Conservation (phyloP, 2,888 invertebrate species). For the Melieria omissa region DNA sequence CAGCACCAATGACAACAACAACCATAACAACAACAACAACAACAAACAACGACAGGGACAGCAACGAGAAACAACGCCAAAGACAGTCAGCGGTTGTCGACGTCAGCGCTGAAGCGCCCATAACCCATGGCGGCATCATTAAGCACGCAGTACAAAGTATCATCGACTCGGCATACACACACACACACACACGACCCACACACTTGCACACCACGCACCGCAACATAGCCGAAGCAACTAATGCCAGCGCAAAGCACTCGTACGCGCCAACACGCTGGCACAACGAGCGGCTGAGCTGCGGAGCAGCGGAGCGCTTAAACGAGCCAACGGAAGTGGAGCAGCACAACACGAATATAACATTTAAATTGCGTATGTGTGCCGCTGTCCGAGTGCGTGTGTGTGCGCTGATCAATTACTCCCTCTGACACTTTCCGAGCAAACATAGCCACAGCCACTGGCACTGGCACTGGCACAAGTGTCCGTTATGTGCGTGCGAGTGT, state of each 20-base stretch:
- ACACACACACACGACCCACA: neutral
- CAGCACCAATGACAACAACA: neutral
- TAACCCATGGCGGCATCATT: constrained; percentile 50
- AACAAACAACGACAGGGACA: neutral
- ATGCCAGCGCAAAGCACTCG: neutral
- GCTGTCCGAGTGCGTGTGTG: neutral
- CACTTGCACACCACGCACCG: neutral
- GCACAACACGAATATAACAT: no score
- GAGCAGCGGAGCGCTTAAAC: no score
- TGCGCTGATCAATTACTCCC: constrained; percentile 15
- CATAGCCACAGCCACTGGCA: constrained; percentile 28
- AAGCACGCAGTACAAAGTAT: constrained; percentile 57
- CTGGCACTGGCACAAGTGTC: constrained; percentile 28
- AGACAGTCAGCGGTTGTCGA: neutral
- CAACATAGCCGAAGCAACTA: neutral
- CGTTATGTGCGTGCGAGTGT: constrained; percentile 25
- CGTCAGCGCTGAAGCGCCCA: neutral
- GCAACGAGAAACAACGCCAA: no score
- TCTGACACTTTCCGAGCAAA: constrained; percentile 46
- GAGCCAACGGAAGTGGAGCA: no score
- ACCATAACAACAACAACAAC: neutral
- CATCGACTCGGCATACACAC: constrained; percentile 42
- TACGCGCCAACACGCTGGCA: constrained; percentile 10
- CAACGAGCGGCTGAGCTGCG: no score
- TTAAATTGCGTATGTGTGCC: constrained; percentile 12